Evolutionary conservation across 2,113 vertebrate genomes (phyloP).

Genomic region (Ammospiza nelsoni): DNA sequence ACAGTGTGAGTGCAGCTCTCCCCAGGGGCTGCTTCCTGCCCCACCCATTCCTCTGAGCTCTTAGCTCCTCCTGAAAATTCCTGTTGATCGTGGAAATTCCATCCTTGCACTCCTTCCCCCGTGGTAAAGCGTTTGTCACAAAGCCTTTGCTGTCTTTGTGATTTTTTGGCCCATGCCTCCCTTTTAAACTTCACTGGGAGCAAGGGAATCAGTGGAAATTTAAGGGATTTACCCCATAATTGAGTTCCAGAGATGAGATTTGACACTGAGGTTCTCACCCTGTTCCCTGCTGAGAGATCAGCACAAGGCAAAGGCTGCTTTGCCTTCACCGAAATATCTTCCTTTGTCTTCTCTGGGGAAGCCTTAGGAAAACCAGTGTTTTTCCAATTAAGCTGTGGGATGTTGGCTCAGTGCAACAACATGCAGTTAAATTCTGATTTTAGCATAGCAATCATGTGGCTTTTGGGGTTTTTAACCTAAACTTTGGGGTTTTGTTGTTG

Average conservation of each 20-base stretch:
- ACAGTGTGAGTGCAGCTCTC: constrained; percentile 85
- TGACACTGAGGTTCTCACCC: not conserved
- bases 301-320: not conserved
- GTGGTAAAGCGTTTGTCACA: not conserved
- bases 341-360: not conserved
- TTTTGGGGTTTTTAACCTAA: not conserved
- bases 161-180: not conserved
- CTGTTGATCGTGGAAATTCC: accelerated
- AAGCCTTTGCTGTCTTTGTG: not conserved
- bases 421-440: not conserved
- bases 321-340: not conserved
- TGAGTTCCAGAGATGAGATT: not conserved
- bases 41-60: not conserved
- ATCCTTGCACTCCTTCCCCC: not conserved
- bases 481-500: not conserved
- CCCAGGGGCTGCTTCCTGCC: not conserved
- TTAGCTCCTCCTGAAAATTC: not conserved
- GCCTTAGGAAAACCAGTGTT: not conserved
- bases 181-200: not conserved
- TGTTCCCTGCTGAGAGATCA: not conserved
- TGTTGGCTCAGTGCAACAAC: not conserved
- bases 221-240: not conserved
- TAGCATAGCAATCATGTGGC: not conserved
- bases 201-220: not conserved
- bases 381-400: not conserved